Percentiles rank a stretch among this genome's conserved stretches.
These are phyloP conservation scores for Thereva unica DNA, from an alignment of 2,888 invertebrate genomes.

Conservation along the genomic window DNA sequence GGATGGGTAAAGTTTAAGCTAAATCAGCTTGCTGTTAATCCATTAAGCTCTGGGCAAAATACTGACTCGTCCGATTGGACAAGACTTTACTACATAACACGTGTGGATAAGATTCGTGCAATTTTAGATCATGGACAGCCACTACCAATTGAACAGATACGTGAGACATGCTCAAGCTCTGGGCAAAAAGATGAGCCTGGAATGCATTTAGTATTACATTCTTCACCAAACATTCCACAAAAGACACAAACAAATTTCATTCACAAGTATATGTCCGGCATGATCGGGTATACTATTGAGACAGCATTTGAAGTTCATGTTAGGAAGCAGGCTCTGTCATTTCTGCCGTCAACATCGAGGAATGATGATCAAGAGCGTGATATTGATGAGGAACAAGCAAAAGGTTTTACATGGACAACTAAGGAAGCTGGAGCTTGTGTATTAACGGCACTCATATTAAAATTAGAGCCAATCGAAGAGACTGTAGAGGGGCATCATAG, in stretches of 20 bases:
- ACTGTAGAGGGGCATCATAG: constrained; percentile 8
- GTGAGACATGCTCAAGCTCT: constrained; percentile 47
- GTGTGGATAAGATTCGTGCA: constrained; percentile 58
- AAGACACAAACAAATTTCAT: constrained; percentile 50
- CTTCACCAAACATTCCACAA: constrained; percentile 53
- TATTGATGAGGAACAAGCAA: constrained; percentile 24
- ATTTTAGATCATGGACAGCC: constrained; percentile 58
- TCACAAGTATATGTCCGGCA: constrained; percentile 51
- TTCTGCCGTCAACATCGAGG: constrained; percentile 37
- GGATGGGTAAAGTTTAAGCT: constrained; percentile 58
- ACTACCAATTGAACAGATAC: constrained; percentile 52
- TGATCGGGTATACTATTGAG: constrained; percentile 53
- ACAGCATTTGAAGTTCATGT: constrained; percentile 58
- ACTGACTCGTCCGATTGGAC: constrained; percentile 52
- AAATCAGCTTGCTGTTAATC: constrained; percentile 55
- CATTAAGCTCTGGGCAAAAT: constrained; percentile 45
- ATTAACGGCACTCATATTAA: constrained; percentile 55
- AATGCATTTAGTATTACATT: constrained; percentile 54
- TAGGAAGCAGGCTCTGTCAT: constrained; percentile 54
- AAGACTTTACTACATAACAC: constrained; percentile 56
- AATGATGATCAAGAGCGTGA: constrained; percentile 33
- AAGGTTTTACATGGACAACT: constrained; percentile 52
- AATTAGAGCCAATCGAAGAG: constrained; percentile 49
- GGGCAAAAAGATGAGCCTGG: constrained; percentile 57
- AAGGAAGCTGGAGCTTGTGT: constrained; percentile 59